phyloP scores from a whole-genome alignment of 2,797 vertebrate species.

The Argya squamiceps region DNA sequence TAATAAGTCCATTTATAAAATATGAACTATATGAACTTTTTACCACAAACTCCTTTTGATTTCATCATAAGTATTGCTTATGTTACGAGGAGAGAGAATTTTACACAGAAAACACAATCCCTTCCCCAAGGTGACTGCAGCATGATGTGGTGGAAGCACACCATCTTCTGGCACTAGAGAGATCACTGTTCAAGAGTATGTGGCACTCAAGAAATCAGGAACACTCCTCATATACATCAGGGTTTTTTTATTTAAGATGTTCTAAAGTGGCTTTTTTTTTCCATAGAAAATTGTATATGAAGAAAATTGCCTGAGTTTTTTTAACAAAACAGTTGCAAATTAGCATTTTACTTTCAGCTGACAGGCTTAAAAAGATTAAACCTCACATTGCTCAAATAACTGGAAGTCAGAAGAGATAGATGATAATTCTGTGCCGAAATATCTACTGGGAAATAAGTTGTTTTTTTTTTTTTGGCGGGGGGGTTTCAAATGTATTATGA shows the following conservation, averaged over 20 bases:
- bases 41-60: not conserved
- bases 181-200: not conserved
- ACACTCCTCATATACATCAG: not conserved
- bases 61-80: not conserved
- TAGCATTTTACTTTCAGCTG: not conserved
- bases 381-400: fast-evolving
- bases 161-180: conserved; percentile 41
- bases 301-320: not conserved
- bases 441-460: not conserved
- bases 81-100: fast-evolving
- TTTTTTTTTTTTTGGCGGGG: no score
- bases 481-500: not conserved
- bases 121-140: not conserved
- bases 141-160: not conserved
- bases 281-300: not conserved
- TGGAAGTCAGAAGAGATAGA: not conserved
- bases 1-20: not conserved
- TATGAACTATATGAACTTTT: not conserved
- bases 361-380: not conserved
- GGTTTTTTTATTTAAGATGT: fast-evolving
- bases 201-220: not conserved
- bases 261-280: not conserved
- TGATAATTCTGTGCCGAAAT: not conserved
- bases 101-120: not conserved
- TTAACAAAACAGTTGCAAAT: not conserved